Conservation (phyloP, 64 coral and sea anemone genomes). For the Orbicella faveolata region DNA sequence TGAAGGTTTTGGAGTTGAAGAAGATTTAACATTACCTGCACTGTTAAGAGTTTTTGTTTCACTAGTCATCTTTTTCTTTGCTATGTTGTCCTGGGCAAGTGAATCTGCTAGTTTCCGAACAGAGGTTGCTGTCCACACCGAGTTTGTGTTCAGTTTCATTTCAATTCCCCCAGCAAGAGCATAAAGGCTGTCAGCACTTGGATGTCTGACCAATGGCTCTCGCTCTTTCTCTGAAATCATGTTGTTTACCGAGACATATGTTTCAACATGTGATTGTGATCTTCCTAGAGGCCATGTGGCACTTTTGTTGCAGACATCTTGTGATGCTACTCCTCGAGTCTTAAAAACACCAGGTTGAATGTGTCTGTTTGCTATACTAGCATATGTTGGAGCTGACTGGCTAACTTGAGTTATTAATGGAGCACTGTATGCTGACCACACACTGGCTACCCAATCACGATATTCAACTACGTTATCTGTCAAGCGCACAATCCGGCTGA, state of each 20-base stretch:
- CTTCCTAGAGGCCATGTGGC: slow-evolving; percentile 1
- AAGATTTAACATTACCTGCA: not conserved
- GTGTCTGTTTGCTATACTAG: slow-evolving; percentile 54
- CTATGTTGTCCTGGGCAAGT: slow-evolving; percentile 15
- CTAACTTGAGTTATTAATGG: slow-evolving; percentile 6
- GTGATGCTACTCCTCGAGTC: not conserved
- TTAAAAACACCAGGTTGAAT: not conserved
- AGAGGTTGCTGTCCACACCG: slow-evolving; percentile 3
- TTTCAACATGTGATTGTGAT: slow-evolving; percentile 29
- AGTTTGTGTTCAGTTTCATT: slow-evolving; percentile 22
- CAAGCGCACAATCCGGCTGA: slow-evolving; percentile 49
- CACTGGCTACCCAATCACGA: slow-evolving; percentile 48
- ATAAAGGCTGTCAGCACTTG: slow-evolving; percentile 11
- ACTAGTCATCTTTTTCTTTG: not conserved
- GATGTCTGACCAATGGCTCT: not conserved
- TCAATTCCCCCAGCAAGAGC: not conserved
- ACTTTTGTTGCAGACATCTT: slow-evolving; percentile 7
- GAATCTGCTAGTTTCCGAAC: slow-evolving; percentile 39
- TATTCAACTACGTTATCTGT: slow-evolving; percentile 46
- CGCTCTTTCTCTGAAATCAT: not conserved
- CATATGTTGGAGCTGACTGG: slow-evolving; percentile 53
- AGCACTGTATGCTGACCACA: slow-evolving; percentile 1
- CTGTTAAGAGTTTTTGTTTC: slow-evolving; percentile 4
- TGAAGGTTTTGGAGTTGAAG: not conserved
- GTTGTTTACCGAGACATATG: not conserved